Evolutionary conservation across 2,888 invertebrate genomes (phyloP).

Genomic region (Nipponacmea schrenckii): DNA sequence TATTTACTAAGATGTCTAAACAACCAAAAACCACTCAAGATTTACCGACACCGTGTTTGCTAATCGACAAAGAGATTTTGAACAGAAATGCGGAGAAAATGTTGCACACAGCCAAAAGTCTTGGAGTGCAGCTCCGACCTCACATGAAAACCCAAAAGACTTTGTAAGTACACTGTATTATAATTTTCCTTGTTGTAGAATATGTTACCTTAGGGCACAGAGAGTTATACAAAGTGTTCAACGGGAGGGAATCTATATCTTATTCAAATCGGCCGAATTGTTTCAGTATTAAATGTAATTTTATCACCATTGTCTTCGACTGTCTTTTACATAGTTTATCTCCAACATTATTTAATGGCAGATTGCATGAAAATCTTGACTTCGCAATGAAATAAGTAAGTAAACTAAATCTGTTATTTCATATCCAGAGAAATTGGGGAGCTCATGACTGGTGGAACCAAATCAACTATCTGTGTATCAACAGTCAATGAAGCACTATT

Average conservation of each 20-base stretch:
- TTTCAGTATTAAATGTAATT: too few species aligned
- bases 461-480: conserved; percentile 60
- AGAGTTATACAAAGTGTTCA: too few species aligned
- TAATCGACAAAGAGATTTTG: conserved; percentile 57
- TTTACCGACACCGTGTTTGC: conserved; percentile 48
- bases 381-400: too few species aligned
- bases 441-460: conserved; percentile 61
- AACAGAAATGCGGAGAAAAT: conserved; percentile 59
- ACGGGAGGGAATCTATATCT: too few species aligned
- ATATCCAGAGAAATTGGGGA: conserved; percentile 56
- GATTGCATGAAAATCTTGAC: too few species aligned
- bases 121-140: conserved; percentile 60
- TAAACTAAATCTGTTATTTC: conserved; percentile 1
- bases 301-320: too few species aligned
- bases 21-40: conserved; percentile 17
- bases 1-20: too few species aligned
- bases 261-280: too few species aligned
- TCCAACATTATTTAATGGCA: too few species aligned
- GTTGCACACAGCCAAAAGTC: conserved; percentile 49
- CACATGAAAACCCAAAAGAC: conserved; percentile 68
- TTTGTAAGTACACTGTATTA: conserved; percentile 50
- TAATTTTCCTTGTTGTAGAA: not conserved
- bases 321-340: too few species aligned
- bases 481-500: conserved; percentile 64
- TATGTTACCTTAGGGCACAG: too few species aligned